Base-by-base conservation (phyloP, 2,797 vertebrate genomes). In the Gallinago nigripennis region DNA sequence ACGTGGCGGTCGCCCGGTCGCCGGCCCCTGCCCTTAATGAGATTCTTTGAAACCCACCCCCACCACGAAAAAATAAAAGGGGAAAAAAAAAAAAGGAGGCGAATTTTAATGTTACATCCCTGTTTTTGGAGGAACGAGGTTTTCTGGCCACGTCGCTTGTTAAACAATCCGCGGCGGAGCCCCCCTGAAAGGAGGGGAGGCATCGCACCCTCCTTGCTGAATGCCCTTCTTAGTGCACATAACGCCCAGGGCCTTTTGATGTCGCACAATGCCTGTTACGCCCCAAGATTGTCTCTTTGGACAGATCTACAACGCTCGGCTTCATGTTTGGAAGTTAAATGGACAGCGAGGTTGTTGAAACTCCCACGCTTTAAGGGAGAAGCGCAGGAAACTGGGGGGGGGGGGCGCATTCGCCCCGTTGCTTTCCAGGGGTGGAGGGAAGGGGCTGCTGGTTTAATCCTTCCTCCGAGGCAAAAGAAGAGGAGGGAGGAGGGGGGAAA, bases 231-330 rank as follows among this genome's bases (percentile, higher is more conserved):
- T 70, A 91, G 95, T 92, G 96, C 97, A 31, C 92, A 95, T 93
- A 94, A 97, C 93, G 96, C 97, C 78, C 94, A 95, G 88, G 94
- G 96, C 97, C 97, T 98, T 98, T 98, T 97, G 97, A 98, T 96
- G 97, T 96, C 85, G 88, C 91, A 98, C 98, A 98, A 98, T 97
- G 97, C 88, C 48, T 88, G 97, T 97, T 96, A 97, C 97, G 97
- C 98, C 98, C 97, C 95, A 97, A 98, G 97, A 98, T 97, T 97
- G 98, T 98, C 98, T 97, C 98, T 98, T 98, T 97, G 98, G 98
- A 97, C 97, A 97, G 97, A 96, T 97, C 97, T 96, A 98, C 97
- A 97, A 98, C 95, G 97, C 97, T 97, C 97, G 97, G 98, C 97
- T 98, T 97, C 97, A 97, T 96, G 97, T 97, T 97, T 98, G 98